Percentiles rank a stretch among this genome's conserved stretches.
phyloP scores from a whole-genome alignment of 2,888 invertebrate species.

The Mylabris sibirica region DNA sequence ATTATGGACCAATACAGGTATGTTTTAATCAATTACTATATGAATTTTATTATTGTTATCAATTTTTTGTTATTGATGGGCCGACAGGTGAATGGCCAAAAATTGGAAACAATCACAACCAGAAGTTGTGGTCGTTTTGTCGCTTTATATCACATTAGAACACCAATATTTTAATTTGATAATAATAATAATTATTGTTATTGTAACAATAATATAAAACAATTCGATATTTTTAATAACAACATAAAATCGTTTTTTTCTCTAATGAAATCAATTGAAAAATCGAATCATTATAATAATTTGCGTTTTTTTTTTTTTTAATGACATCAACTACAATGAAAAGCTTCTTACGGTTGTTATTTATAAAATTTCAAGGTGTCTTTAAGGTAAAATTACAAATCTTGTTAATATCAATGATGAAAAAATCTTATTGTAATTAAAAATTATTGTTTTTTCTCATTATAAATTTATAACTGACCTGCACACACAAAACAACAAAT shows the following conservation, averaged over 20 bases:
- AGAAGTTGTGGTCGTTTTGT: background rate
- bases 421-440: background rate
- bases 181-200: background rate
- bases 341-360: conserved; percentile 9
- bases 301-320: background rate
- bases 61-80: background rate
- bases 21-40: conserved; percentile 40
- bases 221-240: no score
- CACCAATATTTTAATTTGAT: background rate
- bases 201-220: no score
- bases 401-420: background rate
- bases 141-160: background rate
- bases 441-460: background rate
- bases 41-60: background rate
- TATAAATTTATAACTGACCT: background rate
- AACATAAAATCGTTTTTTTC: no score
- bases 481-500: background rate
- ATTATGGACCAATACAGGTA: conserved; percentile 57
- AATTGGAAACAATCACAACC: background rate
- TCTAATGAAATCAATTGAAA: no score
- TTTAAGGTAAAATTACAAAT: background rate
- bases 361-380: conserved; percentile 3
- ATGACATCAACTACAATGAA: background rate
- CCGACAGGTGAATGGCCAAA: conserved; percentile 3
- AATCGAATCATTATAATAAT: no score